Evolutionary conservation across 2,888 invertebrate genomes (phyloP).

Genomic region (Aphidoletes aphidimyza): DNA sequence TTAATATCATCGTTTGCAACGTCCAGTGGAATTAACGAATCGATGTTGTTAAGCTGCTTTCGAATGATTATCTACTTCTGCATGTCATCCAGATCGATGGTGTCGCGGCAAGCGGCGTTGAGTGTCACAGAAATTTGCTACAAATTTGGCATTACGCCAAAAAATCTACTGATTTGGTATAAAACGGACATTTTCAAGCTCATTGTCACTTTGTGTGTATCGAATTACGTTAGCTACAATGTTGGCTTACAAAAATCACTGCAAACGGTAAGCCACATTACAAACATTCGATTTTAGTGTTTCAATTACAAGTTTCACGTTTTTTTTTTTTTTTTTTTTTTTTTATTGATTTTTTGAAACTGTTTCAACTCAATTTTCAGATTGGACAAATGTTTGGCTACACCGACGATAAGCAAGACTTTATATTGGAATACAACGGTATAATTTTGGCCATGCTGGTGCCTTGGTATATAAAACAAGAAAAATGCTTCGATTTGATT

Average conservation of each 20-base stretch:
- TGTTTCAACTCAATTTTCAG: conserved; percentile 39
- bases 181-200: conserved; percentile 63
- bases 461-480: conserved; percentile 71
- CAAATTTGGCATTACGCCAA: conserved; percentile 61
- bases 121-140: conserved; percentile 63
- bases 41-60: conserved; percentile 62
- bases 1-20: conserved; percentile 58
- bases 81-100: conserved; percentile 62
- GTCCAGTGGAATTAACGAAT: conserved; percentile 60
- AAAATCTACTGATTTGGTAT: conserved; percentile 65
- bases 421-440: conserved; percentile 76
- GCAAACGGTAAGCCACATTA: conserved; percentile 60
- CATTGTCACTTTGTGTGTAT: conserved; percentile 62
- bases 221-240: conserved; percentile 62
- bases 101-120: conserved; percentile 63
- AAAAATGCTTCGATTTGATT: conserved; percentile 69
- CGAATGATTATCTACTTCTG: conserved; percentile 64
- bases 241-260: conserved; percentile 62
- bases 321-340: background rate
- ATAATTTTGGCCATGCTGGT: conserved; percentile 75
- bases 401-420: conserved; percentile 73
- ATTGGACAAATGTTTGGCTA: conserved; percentile 75
- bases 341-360: background rate
- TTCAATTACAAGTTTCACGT: conserved; percentile 42
- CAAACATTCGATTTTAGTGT: too few relatives aligned